phyloP scores from a whole-genome alignment of 2,113 vertebrate species.

The Oxyura jamaicensis region DNA sequence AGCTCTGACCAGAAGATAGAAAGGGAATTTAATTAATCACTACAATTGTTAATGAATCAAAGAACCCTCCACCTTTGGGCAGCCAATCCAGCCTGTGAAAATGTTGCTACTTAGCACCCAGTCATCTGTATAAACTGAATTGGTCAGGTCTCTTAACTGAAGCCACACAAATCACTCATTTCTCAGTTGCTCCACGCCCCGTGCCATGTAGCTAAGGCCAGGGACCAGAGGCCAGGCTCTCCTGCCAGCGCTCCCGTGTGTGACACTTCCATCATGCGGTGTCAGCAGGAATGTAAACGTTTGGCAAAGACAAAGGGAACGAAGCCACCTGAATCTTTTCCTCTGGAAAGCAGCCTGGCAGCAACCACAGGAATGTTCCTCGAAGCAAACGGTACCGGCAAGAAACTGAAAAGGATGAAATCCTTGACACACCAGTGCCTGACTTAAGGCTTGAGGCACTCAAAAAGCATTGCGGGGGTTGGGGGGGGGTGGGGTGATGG shows the following conservation, averaged over 20 bases:
- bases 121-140: neutral
- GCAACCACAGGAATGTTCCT: conserved; percentile 59
- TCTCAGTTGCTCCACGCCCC: neutral
- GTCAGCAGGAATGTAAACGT: conserved; percentile 25
- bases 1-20: neutral
- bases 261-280: neutral
- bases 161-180: accelerated
- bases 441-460: accelerated
- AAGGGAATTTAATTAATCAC: neutral
- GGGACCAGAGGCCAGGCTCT: neutral
- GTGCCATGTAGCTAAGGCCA: neutral
- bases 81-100: neutral
- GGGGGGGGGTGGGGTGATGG: neutral
- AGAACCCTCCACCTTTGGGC: neutral
- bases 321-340: conserved; percentile 59
- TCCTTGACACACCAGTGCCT: neutral
- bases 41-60: neutral
- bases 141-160: neutral
- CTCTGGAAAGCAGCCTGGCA: conserved; percentile 47
- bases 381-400: neutral
- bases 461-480: neutral
- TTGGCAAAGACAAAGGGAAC: conserved; percentile 46
- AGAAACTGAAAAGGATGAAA: conserved; percentile 22
- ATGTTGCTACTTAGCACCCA: neutral
- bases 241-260: neutral